Base-by-base conservation (phyloP, 1,140 invertebrate species). In the Matsumurasca onukii region DNA sequence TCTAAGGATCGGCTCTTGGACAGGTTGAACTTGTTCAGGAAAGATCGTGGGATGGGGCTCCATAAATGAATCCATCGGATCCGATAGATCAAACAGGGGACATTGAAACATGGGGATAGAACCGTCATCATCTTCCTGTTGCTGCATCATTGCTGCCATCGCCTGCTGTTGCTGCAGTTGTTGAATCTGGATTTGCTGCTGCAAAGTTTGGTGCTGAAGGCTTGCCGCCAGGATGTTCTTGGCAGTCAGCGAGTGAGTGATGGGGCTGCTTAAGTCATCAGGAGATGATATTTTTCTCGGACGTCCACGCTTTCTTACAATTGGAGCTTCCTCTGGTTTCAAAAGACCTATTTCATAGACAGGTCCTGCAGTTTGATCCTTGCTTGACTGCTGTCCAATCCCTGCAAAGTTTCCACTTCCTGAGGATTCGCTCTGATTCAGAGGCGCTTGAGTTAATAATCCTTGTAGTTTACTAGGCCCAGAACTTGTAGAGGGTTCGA, bases 261-360 rank as follows among this genome's bases (percentile, higher is more conserved):
- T 9, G 25, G 55, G 3, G 2, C 3, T 5, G 30, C 55, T 59
- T 22, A 59, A 29, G 5, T 59, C 55, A 59, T 25, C 31, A 22
- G 62, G 31, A 34, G 62, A 25, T n/a, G 27, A 48, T 24, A 65
- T 45, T 55, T 70, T 70, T 34, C 66, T 25, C 22, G 69, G 69
- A 57, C 69, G 67, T 31, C 69, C 69, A 52, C 69, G 66, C 64
- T 70, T 70, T 1, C 57, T 65, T 0, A 57, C 39, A 27, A 59
- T 45, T 51, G 67, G 51, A 55, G 27, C 51, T 5, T 62, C 48
- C 49, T 70, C 57, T 39, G 67, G 66, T 68, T 61, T 64, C 9
- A 70, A 15, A 9, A 67, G 52, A 24, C 66, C 67, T 49, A 63
- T 25, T 34, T 68, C 57, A 17, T 59, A 59, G 39, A 31, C 48